Base-by-base conservation (phyloP, 2,797 vertebrate genomes). In the Babyrousa celebensis region DNA sequence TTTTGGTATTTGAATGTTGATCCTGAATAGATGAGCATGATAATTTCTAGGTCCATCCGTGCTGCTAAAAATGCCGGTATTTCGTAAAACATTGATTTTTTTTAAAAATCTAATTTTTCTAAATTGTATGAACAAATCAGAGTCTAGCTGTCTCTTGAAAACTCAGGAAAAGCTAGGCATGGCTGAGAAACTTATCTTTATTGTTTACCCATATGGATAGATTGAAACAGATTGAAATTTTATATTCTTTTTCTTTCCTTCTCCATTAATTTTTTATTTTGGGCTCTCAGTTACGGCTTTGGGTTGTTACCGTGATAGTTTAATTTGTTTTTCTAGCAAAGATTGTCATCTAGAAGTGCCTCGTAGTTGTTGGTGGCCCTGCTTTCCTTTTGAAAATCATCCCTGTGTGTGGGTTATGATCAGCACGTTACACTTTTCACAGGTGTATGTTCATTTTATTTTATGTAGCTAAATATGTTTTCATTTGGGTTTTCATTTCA, bases 401-500 rank as follows among this genome's bases (percentile, higher is more conserved):
- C 71, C 27, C 52, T 74, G 5, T 70, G 0, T 82, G 7, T 80
- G n/a, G 15, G 56, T 48, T 79, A 86, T 43, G 17, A 48, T 60
- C 11, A 32, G 56, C 29, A 40, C 1, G 1, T 67, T 95, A 21
- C 63, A 84, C 32, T 75, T 89, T 91, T 84, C 72, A 32, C 36
- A 91, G 17, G 5, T 60, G 4, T 54, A 0, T 62, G 18, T 43
- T 63, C 18, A 36, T 86, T 70, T 77, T 58, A 65, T 74, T 95
- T 97, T 56, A 43, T 36, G 16, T 84, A 85, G 82, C 85, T 96
- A 52, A 96, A 91, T 48, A 18, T 29, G 4, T 48, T 95, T 70
- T 91, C 82, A 95, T 78, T 54, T 2, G 3, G 0, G 16, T 97
- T 98, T 89, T 85, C 3, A 91, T 98, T 98, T 91, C 98, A 99